A percentile compares a stretch with the other conserved stretches of the same genome.
phyloP scores from a whole-genome alignment of 2,113 vertebrate species.

The Mungos mungo region DNA sequence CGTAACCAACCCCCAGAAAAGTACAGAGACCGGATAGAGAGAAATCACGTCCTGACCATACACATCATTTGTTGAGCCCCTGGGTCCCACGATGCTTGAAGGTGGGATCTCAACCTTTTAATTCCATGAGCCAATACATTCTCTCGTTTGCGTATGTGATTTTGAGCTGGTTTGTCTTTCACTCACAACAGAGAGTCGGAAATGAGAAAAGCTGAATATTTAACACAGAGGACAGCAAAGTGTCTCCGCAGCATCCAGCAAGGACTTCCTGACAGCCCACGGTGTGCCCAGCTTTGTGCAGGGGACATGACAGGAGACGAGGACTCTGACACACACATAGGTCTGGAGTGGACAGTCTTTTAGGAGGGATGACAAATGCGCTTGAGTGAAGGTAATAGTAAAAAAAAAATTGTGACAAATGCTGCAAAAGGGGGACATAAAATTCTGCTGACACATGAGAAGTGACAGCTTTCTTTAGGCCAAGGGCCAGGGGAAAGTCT shows the following conservation, averaged over 20 bases:
- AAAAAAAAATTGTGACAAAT: background rate
- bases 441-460: background rate
- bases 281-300: background rate
- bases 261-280: background rate
- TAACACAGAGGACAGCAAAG: background rate
- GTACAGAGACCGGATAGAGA: background rate
- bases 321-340: background rate
- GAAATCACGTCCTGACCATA: background rate
- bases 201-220: background rate
- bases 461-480: background rate
- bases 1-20: background rate
- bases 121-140: background rate
- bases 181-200: background rate
- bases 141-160: background rate
- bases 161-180: background rate
- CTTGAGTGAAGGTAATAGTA: background rate
- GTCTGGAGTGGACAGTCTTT: background rate
- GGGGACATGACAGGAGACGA: fast-evolving
- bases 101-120: background rate
- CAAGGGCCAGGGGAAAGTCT: background rate
- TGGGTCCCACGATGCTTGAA: background rate
- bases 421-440: background rate
- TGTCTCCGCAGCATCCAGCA: background rate
- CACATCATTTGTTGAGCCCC: background rate
- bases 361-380: background rate